Base-by-base conservation (phyloP, 1,140 invertebrate species). In the Heliconius hewitsoni region DNA sequence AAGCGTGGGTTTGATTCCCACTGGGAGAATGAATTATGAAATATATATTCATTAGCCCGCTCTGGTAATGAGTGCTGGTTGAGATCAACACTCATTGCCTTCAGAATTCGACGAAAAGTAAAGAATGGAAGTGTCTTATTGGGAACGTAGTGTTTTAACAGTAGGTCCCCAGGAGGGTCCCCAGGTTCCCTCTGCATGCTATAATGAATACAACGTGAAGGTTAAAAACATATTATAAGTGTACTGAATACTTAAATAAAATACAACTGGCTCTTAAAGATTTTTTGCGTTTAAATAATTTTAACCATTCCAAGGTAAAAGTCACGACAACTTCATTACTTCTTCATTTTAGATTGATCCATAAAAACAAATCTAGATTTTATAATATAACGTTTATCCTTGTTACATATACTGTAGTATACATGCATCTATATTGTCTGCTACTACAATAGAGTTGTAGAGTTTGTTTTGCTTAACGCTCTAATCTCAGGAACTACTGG, bases 271-370 rank as follows among this genome's bases (percentile, higher is more conserved):
- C 9, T 57, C 55, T 30, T 66, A 66, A 27, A 27, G 8, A 4
- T 30, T 66, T 66, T 66, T 66, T 60, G 23, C 13, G 23, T 27
- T 27, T 30, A 66, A 66, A 66, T 30, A 66, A 66, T 66, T 66
- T 66, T 27, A 30, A 66, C 27, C 37, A 23, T 50, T 46, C 39
- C 34, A 73, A 73, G 71, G 34, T 73, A 73, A 73, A 73, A 27
- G n/a, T 46, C 39, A 46, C 39, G 72, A 46, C 72, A 73, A 46
- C 19, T 55, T 34, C 55, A 11, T 60, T 6, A 34, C 16, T 34
- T 30, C 60, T 30, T 66, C 30, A 66, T n/a, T 27, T 42, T 27
- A 77, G 60, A 77, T 71, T 77, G 16, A 46, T 50, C 50, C 74
- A 42, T 13, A 77, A 77, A 34, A 42, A 76, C n/a, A 60, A 16